Conservation (phyloP, 2,888 invertebrate species). For the Hyposoter didymator region DNA sequence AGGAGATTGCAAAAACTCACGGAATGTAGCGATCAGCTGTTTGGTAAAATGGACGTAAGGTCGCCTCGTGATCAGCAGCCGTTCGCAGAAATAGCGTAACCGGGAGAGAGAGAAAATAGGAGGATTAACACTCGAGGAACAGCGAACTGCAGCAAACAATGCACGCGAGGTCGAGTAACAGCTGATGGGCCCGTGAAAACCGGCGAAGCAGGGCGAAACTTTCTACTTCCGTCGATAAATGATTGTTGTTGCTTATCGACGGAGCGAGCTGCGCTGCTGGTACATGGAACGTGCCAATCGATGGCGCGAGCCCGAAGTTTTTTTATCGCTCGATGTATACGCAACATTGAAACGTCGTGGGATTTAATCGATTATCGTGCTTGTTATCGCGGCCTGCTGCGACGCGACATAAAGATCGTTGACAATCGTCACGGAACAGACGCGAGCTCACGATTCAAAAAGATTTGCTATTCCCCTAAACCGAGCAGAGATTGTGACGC, state of each 20-base stretch:
- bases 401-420: constrained; percentile 32
- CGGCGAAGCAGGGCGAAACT: too few relatives aligned
- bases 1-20: neutral
- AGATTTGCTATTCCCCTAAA: neutral
- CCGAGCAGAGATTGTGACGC: neutral
- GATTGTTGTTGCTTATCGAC: neutral
- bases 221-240: neutral
- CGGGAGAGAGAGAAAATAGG: neutral
- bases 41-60: constrained; percentile 9
- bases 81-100: neutral
- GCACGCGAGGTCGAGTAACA: constrained; percentile 2
- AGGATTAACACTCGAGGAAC: neutral
- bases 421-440: constrained; percentile 46
- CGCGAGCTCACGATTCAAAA: constrained; percentile 22
- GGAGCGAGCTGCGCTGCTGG: neutral
- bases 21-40: constrained; percentile 49
- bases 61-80: constrained; percentile 13
- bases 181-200: neutral
- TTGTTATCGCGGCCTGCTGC: constrained; percentile 51
- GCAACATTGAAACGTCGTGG: constrained; percentile 27
- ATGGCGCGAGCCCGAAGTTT: constrained; percentile 6
- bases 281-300: neutral
- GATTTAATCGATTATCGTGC: constrained; percentile 61
- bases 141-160: neutral
- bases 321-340: constrained; percentile 4